phyloP scores from a whole-genome alignment of 2,888 invertebrate genomes.

The Leuctra nigra region DNA sequence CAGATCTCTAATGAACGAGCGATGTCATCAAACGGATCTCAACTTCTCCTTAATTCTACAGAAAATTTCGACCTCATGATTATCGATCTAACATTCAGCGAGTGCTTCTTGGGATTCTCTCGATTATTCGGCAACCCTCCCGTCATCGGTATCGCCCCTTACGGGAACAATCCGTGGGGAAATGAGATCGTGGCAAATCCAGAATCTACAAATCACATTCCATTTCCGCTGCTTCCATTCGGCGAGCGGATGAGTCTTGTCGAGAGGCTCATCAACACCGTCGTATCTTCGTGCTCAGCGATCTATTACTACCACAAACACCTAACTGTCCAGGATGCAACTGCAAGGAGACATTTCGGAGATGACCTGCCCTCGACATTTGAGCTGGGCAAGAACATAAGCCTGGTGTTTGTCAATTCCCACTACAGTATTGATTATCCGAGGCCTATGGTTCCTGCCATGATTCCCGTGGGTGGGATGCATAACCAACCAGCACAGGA shows the following conservation, averaged over 20 bases:
- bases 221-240: constrained; percentile 16
- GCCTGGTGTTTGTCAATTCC: constrained; percentile 41
- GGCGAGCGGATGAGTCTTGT: constrained; percentile 25
- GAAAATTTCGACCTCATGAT: constrained; percentile 25
- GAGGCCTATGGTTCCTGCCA: constrained; percentile 39
- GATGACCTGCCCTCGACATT: constrained; percentile 31
- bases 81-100: constrained; percentile 18
- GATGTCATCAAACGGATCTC: constrained; percentile 6
- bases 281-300: constrained; percentile 7
- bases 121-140: constrained; percentile 22
- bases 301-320: background rate
- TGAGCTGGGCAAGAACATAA: constrained; percentile 44
- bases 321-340: constrained; percentile 17
- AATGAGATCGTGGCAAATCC: constrained; percentile 22
- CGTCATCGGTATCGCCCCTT: constrained; percentile 24
- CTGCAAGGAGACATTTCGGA: constrained; percentile 29
- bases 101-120: constrained; percentile 24
- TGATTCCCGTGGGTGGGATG: constrained; percentile 41
- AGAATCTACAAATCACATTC: constrained; percentile 21
- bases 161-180: constrained; percentile 20
- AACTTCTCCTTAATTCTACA: constrained; percentile 12
- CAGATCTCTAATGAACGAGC: background rate
- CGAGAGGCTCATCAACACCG: constrained; percentile 23
- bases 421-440: constrained; percentile 35
- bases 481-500: constrained; percentile 39